Conservation (phyloP, 2,888 invertebrate species). For the Morpho achilles region DNA sequence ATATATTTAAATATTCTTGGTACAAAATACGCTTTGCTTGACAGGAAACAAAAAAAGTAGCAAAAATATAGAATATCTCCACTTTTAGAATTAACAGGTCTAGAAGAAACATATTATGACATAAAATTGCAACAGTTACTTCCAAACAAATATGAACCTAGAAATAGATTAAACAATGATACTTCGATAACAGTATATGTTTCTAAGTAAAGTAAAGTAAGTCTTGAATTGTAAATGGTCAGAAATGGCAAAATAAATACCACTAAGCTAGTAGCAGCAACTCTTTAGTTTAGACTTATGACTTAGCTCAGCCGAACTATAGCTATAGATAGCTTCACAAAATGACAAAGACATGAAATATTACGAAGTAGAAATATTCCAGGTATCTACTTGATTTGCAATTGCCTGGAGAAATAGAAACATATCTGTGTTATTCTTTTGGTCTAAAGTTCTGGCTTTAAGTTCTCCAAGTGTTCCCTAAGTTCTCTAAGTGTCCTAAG, state of each 20-base stretch:
- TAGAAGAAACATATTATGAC: too few relatives aligned
- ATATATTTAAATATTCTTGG: too few relatives aligned
- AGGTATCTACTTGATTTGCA: conserved; percentile 40
- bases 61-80: too few relatives aligned
- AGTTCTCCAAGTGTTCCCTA: too few relatives aligned
- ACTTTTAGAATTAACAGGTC: too few relatives aligned
- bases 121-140: too few relatives aligned
- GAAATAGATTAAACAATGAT: background rate
- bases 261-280: conserved; percentile 2
- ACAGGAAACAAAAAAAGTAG: too few relatives aligned
- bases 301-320: conserved; percentile 14
- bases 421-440: conserved; percentile 63
- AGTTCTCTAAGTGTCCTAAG: too few relatives aligned
- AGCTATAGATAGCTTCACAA: conserved; percentile 23
- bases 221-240: conserved; percentile 5
- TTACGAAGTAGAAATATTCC: conserved; percentile 45
- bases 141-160: background rate
- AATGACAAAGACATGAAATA: conserved; percentile 55
- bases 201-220: too few relatives aligned
- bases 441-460: too few relatives aligned
- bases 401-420: conserved; percentile 74
- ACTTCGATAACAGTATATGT: conserved; percentile 3
- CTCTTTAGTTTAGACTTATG: conserved; percentile 6
- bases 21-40: too few relatives aligned
- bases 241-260: conserved; percentile 9